phyloP scores from a whole-genome alignment of 1,140 invertebrate species.

The Drosophila willistoni region DNA sequence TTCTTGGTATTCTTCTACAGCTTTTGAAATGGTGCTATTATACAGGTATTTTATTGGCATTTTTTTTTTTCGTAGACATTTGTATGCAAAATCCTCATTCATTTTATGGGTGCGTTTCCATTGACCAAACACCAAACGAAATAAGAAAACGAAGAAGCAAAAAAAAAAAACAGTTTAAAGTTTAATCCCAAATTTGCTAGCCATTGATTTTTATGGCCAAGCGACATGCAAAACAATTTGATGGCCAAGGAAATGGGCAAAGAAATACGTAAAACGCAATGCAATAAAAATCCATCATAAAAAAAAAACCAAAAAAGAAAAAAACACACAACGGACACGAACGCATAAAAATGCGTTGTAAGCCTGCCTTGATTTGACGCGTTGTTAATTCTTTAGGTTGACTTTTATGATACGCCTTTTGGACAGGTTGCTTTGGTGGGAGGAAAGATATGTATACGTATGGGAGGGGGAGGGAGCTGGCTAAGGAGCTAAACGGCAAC shows the following conservation, averaged over 20 bases:
- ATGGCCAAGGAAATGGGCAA: constrained; percentile 31
- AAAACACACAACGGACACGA: background rate
- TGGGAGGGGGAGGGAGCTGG: background rate
- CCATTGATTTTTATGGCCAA: constrained; percentile 63
- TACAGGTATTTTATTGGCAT: background rate
- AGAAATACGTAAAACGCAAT: constrained; percentile 53
- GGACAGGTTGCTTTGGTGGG: constrained; percentile 49
- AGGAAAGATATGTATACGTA: too few relatives aligned
- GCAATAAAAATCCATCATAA: constrained; percentile 77
- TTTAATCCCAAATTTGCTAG: constrained; percentile 72
- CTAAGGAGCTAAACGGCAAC: constrained; percentile 8
- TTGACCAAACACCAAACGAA: background rate
- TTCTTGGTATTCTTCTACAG: too few relatives aligned
- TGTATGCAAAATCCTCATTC: constrained; percentile 31
- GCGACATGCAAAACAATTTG: constrained; percentile 69
- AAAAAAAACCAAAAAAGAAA: constrained; percentile 13
- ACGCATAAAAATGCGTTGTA: constrained; percentile 64
- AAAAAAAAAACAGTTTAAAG: background rate
- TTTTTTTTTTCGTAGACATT: background rate
- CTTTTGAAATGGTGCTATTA: background rate
- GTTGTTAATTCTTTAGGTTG: constrained; percentile 65
- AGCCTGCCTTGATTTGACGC: constrained; percentile 71
- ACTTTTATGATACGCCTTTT: constrained; percentile 59
- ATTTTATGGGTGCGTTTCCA: background rate
- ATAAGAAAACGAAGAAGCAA: background rate